phyloP scores from a whole-genome alignment of 2,113 vertebrate genomes.

The Nibea coibor region DNA sequence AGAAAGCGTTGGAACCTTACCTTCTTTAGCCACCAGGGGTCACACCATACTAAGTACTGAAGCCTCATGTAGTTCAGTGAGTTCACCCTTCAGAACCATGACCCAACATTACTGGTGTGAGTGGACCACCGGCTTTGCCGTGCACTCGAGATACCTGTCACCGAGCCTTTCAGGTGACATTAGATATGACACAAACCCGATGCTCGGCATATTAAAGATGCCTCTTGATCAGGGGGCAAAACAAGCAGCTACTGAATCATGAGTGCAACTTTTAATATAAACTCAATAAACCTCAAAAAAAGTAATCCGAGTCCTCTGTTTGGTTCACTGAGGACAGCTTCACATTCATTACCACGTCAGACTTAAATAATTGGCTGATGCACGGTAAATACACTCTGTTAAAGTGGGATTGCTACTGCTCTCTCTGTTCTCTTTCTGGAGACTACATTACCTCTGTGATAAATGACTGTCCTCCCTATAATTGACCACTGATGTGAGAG shows the following conservation, averaged over 20 bases:
- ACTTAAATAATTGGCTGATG: conserved; percentile 11
- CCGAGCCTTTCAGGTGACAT: neutral
- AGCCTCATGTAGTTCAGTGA: conserved; percentile 2
- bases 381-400: conserved; percentile 11
- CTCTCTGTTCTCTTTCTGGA: conserved; percentile 5
- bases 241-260: neutral
- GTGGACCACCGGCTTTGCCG: conserved; percentile 42
- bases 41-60: conserved; percentile 36
- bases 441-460: conserved; percentile 50
- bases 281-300: neutral
- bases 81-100: conserved; percentile 29
- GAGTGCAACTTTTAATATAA: neutral
- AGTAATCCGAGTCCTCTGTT: neutral
- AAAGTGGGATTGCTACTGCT: conserved; percentile 5
- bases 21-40: conserved; percentile 64
- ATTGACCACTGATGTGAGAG: conserved; percentile 40
- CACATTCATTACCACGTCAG: neutral
- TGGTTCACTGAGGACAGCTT: conserved; percentile 6
- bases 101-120: neutral
- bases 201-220: neutral
- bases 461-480: conserved; percentile 49
- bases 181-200: conserved; percentile 3
- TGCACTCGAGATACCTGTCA: neutral
- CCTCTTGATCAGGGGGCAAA: neutral
- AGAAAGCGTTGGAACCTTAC: neutral